Base-by-base conservation (phyloP, 2,113 vertebrate genomes). In the Silurus glanis region DNA sequence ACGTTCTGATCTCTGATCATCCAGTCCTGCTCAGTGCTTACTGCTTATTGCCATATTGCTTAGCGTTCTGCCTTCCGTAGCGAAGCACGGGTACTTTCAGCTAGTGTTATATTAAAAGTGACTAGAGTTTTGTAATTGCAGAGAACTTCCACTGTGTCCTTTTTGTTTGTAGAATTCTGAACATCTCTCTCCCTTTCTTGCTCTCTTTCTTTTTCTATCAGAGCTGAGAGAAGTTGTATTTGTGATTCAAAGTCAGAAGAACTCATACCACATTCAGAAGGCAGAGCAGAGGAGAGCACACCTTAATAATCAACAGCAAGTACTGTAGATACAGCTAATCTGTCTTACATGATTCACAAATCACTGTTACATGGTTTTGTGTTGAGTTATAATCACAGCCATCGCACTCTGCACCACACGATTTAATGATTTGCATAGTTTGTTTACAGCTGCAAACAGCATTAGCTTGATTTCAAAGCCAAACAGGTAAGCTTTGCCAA, bases 201-300 rank as follows among this genome's bases (percentile, higher is more conserved):
- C 28, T 55, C 37, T 56, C 59, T 67, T 37, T 55, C 67, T 80
- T 49, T 84, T 6, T 76, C 14, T 66, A 14, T 21, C 85, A 95
- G 93, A 82, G 9, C 28, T 92, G 83, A 84, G 88, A 21, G 79
- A 93, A 6, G 56, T 95, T 81, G 90, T 93, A 58, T 82, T 94
- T 7, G 91, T 94, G 62, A 92, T 95, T 86, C 93, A 94, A 88
- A 95, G 92, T 83, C 94, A 95, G 89, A 91, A 78, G 89, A 94
- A 93, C 91, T 86, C 91, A 2, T 93, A 85, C 87, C 94, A 95
- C 2, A 83, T 80, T 37, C 86, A 53, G 10, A 90, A 87, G 53
- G 87, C 84, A 8, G 6, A n/a, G 45, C 90, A 90, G 85, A 93
- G 75, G 75, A 93, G 89, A 86, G 37, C 1, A 61, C 90, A 94